Conservation (phyloP, 2,888 invertebrate species). For the Opisthograptis luteolata region DNA sequence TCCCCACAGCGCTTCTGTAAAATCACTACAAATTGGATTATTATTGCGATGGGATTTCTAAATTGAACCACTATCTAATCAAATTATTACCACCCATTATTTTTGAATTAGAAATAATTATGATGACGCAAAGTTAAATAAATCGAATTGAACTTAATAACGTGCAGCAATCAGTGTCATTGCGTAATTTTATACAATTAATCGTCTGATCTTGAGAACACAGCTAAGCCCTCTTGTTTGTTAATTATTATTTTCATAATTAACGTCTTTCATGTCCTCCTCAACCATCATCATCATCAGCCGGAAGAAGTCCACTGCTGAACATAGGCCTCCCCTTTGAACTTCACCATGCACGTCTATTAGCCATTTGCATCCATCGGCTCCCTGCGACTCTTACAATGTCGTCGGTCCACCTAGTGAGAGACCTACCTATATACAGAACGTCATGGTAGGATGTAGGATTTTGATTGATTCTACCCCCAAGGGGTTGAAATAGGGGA, state of each 20-base stretch:
- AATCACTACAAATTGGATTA: slow-evolving; percentile 10
- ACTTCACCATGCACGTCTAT: no score
- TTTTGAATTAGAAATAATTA: slow-evolving; percentile 27
- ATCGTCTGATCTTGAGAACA: slow-evolving; percentile 14
- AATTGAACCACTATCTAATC: slow-evolving; percentile 14
- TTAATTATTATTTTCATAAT: slow-evolving; percentile 19
- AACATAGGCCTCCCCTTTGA: no score
- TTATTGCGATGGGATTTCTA: slow-evolving; percentile 5
- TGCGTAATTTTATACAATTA: slow-evolving; percentile 20
- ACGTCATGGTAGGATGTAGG: no score
- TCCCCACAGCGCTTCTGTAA: slow-evolving; percentile 3
- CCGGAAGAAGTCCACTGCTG: no score
- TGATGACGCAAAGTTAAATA: slow-evolving; percentile 22
- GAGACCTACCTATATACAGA: no score
- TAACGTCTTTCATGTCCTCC: slow-evolving; percentile 3
- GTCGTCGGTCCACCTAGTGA: no score
- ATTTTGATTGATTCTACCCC: no score
- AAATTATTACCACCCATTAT: slow-evolving; percentile 24
- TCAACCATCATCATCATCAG: background rate
- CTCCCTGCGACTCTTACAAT: no score
- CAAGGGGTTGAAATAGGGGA: no score
- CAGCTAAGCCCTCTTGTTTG: slow-evolving; percentile 14
- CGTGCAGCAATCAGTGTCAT: slow-evolving; percentile 9
- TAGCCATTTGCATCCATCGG: no score
- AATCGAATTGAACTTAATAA: slow-evolving; percentile 20